These are phyloP conservation scores for Planiliza haematocheilus DNA, from an alignment of 2,113 vertebrate species.

Conservation along the genomic window DNA sequence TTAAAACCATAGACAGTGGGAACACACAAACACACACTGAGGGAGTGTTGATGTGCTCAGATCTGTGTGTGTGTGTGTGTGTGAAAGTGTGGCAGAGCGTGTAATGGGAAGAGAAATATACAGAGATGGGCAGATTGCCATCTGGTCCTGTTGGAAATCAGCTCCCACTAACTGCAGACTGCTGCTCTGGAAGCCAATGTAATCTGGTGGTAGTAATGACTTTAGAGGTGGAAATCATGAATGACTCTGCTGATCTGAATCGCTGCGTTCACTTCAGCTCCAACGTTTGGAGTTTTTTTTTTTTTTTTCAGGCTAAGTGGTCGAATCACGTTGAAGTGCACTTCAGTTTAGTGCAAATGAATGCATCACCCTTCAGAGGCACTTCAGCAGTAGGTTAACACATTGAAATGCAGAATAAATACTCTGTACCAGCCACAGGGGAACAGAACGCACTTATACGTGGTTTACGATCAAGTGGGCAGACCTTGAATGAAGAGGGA, in stretches of 20 bases:
- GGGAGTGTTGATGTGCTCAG: constrained; percentile 16
- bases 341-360: background rate
- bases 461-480: too few species aligned
- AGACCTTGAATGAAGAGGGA: too few species aligned
- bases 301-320: background rate
- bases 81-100: constrained; percentile 40
- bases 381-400: too few species aligned
- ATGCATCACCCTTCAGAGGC: too few species aligned
- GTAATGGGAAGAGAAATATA: constrained; percentile 56
- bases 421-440: background rate
- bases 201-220: constrained; percentile 49
- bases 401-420: too few species aligned
- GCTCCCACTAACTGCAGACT: constrained; percentile 48
- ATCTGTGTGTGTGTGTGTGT: constrained; percentile 8
- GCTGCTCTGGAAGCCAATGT: constrained; percentile 44
- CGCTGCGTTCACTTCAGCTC: background rate
- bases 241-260: constrained; percentile 17
- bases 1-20: background rate
- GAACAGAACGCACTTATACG: too few species aligned
- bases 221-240: background rate
- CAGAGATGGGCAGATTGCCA: constrained; percentile 60
- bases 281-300: background rate
- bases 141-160: constrained; percentile 60
- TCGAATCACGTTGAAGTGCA: background rate
- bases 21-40: background rate